phyloP scores from a whole-genome alignment of 2,797 vertebrate species.

The Carapus acus region DNA sequence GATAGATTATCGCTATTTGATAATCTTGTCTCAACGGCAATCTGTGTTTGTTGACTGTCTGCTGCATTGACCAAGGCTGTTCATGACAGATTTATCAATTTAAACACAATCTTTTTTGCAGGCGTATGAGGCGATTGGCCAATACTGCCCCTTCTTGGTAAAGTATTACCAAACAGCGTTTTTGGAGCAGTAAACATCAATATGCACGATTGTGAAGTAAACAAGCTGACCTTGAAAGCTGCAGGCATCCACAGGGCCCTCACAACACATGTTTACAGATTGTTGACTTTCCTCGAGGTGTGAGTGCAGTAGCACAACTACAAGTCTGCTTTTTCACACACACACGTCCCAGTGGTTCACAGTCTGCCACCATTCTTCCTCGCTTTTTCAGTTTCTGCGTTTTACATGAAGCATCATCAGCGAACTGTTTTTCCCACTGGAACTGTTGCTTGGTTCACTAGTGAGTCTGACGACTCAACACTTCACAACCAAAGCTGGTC shows the following conservation, averaged over 20 bases:
- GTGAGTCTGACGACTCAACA: too few relatives aligned
- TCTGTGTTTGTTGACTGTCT: too few relatives aligned
- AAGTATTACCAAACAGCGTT: constrained; percentile 23
- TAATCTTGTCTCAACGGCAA: too few relatives aligned
- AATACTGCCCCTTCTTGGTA: constrained; percentile 85
- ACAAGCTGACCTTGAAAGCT: constrained; percentile 8
- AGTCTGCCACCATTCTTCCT: not conserved
- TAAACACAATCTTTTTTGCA: constrained; percentile 32
- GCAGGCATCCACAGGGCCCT: not conserved
- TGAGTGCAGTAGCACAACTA: constrained; percentile 5
- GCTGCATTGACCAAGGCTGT: too few relatives aligned
- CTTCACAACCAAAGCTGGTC: too few relatives aligned
- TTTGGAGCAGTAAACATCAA: constrained; percentile 16
- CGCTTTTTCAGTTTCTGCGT: constrained; percentile 3
- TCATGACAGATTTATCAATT: too few relatives aligned
- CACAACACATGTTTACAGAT: constrained; percentile 6
- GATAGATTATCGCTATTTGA: too few relatives aligned
- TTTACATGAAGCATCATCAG: constrained; percentile 2
- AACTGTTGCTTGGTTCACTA: too few relatives aligned
- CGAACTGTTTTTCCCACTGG: too few relatives aligned
- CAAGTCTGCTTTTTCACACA: not conserved
- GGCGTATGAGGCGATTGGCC: constrained; percentile 72
- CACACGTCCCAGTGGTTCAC: constrained; percentile 26
- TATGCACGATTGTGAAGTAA: constrained; percentile 15
- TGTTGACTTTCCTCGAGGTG: constrained; percentile 19